phyloP scores from a whole-genome alignment of 2,113 vertebrate species.

The Stegostoma tigrinum region DNA sequence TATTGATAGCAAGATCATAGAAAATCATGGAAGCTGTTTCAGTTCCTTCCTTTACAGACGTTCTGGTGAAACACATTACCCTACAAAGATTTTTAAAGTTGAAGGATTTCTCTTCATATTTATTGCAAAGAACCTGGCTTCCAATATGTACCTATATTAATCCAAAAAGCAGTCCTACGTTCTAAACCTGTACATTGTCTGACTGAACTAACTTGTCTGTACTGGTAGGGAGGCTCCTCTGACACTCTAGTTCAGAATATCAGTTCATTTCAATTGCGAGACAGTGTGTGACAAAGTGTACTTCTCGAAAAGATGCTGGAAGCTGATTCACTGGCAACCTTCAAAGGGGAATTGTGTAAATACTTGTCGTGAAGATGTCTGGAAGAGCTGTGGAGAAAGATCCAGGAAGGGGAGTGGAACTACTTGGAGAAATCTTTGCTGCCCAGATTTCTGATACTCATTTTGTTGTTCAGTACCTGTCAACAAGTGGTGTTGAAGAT shows the following conservation, averaged over 20 bases:
- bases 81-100: background rate
- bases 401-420: background rate
- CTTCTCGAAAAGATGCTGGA: background rate
- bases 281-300: background rate
- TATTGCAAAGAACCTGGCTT: background rate
- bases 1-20: background rate
- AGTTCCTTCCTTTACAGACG: background rate
- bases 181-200: background rate
- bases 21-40: background rate
- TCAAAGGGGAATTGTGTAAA: background rate
- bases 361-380: background rate
- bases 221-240: background rate
- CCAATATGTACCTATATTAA: background rate
- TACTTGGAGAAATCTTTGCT: background rate
- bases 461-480: background rate
- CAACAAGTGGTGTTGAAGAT: background rate
- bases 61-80: background rate
- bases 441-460: background rate
- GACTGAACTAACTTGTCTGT: background rate
- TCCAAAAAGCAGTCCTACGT: background rate
- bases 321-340: too few species aligned
- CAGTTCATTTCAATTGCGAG: background rate
- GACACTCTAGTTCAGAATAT: background rate
- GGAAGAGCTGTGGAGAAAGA: background rate
- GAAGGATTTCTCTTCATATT: background rate